Base-by-base conservation (phyloP, 2,888 invertebrate species). In the Sphaeridia pumilis region DNA sequence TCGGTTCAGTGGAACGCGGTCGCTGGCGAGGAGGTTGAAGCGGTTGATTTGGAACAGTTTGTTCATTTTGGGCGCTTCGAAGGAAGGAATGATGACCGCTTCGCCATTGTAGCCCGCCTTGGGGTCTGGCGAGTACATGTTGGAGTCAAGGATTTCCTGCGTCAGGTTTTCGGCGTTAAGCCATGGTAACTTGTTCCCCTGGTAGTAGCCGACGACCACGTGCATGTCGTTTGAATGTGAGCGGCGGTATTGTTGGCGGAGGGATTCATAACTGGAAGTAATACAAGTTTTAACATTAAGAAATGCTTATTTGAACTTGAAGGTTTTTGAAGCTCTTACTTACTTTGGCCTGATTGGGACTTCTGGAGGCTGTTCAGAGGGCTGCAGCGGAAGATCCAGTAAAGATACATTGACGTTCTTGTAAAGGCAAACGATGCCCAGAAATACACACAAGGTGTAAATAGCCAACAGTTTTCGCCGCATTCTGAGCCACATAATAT, bases 1-100 rank as follows among this genome's bases (percentile, higher is more conserved):
- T 64, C 92, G 76, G 68, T 89, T 88, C 31, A 90, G 74, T 10
- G 88, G 83, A 68, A 92, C 88, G 60, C 82, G 79, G 72, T 92
- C 90, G 68, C 88, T 86, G 52, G 85, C 88, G 70, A 90, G 73
- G 62, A 92, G 76, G 70, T 92, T 92, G 69, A 89, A 92, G 31
- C 84, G 80, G 70, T 92, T 89, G 28, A 92, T 78, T 66, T 81
- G 78, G 68, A 83, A 90, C 34, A 87, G 75, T 58, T 85, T 83
- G 66, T 82, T 81, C 76, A 87, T 87, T 63, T 78, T 78, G 31
- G 82, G 76, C 43, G 83, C 75, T 66, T 89, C 84, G 65, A 81
- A 79, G 4, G 81, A 78, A 12, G 83, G 79, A 53, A 88, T 76
- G 46, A 83, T 74, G 1, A 89, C 89, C 0, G 89, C 86, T 52